Percentiles rank a stretch among this genome's conserved stretches.
Conservation (phyloP, 2,888 invertebrate species). For the Phyllotreta striolata region DNA sequence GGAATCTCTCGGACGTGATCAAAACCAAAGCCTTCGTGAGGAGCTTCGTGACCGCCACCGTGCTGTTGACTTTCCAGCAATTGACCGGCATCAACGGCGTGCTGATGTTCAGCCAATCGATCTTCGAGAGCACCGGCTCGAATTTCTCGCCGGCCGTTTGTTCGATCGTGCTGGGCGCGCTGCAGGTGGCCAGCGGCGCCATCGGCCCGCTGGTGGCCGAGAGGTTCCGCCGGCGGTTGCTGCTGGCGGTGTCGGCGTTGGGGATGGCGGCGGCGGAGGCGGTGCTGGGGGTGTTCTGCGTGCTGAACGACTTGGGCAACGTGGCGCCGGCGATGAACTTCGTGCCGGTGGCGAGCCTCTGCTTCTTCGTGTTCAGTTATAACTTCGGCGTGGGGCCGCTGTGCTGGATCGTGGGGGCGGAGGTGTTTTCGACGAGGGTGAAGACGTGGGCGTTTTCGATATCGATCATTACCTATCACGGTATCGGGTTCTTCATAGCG, state of each 20-base stretch:
- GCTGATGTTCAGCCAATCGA: constrained; percentile 77
- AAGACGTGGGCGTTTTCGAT: constrained; percentile 64
- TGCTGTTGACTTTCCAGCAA: constrained; percentile 83
- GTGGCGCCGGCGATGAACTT: constrained; percentile 26
- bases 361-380: constrained; percentile 69
- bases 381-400: constrained; percentile 75
- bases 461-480: constrained; percentile 14
- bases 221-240: constrained; percentile 74
- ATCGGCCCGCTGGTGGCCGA: constrained; percentile 82
- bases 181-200: constrained; percentile 78
- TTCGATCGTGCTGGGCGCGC: constrained; percentile 78
- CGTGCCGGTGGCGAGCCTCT: constrained; percentile 22
- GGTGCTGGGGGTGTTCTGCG: constrained; percentile 68
- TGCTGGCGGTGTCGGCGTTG: constrained; percentile 75
- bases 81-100: constrained; percentile 83
- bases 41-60: constrained; percentile 75
- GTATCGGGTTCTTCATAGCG: constrained; percentile 53
- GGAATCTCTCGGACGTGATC: constrained; percentile 23
- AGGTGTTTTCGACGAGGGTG: constrained; percentile 76
- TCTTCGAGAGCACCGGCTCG: constrained; percentile 74
- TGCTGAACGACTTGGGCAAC: constrained; percentile 59
- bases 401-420: constrained; percentile 83
- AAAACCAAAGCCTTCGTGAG: constrained; percentile 70
- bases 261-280: constrained; percentile 65
- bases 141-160: constrained; percentile 66